A percentile compares a stretch with the other conserved stretches of the same genome.
Evolutionary conservation across 2,888 invertebrate genomes (phyloP).

Genomic region (Automeris io): DNA sequence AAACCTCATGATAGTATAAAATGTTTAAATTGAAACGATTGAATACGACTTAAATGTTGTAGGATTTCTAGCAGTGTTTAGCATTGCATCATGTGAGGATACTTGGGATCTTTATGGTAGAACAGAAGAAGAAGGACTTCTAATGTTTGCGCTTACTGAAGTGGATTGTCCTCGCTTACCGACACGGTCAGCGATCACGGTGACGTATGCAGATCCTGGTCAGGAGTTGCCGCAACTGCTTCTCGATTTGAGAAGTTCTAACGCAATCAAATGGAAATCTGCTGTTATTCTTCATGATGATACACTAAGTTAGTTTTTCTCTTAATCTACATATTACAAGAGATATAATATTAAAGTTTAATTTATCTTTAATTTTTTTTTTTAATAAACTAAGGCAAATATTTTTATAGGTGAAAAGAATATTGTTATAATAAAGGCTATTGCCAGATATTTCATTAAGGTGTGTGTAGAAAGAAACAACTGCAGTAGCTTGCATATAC

Average conservation of each 20-base stretch:
- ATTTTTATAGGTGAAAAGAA: too few species aligned
- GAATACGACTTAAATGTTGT: constrained; percentile 1
- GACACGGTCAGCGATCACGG: constrained; percentile 80
- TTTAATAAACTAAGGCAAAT: too few species aligned
- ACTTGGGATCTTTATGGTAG: constrained; percentile 84
- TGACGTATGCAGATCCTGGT: constrained; percentile 81
- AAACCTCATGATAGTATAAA: too few species aligned
- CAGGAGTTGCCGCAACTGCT: constrained; percentile 87
- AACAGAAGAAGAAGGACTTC: constrained; percentile 79
- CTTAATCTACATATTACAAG: neutral
- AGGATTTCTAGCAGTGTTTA: constrained; percentile 86
- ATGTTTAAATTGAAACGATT: too few species aligned
- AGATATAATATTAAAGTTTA: too few species aligned
- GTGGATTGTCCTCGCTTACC: constrained; percentile 88
- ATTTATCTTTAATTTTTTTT: too few species aligned
- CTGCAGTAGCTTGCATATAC: too few species aligned
- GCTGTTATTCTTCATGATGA: constrained; percentile 84
- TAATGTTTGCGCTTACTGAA: constrained; percentile 86
- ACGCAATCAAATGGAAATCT: constrained; percentile 83
- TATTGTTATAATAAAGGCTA: too few species aligned
- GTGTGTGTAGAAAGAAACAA: too few species aligned
- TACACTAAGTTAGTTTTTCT: constrained; percentile 78
- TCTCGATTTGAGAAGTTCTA: constrained; percentile 82
- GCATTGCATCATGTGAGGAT: constrained; percentile 83
- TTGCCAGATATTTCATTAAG: too few species aligned